These are phyloP conservation scores for Ooceraea biroi DNA, from an alignment of 1,140 invertebrate genomes.

Conservation along the genomic window DNA sequence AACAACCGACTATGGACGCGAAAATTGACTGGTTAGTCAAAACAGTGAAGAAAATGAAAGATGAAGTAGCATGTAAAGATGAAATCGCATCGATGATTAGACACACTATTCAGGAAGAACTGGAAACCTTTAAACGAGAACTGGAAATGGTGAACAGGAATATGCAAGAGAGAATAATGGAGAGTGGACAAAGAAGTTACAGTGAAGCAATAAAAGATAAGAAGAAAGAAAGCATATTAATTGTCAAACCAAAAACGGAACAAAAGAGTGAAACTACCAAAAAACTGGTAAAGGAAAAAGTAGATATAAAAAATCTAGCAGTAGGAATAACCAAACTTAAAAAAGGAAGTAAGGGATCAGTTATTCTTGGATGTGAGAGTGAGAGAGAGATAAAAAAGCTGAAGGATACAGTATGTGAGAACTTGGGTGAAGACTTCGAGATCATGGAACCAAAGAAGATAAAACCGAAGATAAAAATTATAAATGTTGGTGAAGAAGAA, in stretches of 20 bases:
- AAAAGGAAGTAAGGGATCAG: not conserved
- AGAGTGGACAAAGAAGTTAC: not conserved
- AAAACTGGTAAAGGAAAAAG: conserved; percentile 5
- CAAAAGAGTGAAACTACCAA: not conserved
- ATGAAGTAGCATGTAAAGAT: not conserved
- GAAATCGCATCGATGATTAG: not conserved
- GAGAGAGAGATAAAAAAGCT: not conserved
- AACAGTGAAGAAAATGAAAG: not conserved
- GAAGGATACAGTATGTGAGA: no score
- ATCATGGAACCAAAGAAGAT: no score
- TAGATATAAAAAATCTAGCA: not conserved
- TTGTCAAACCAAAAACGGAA: not conserved
- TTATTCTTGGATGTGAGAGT: conserved; percentile 3
- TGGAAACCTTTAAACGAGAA: not conserved
- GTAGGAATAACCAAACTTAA: no score
- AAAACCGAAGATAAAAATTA: no score
- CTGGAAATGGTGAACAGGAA: no score
- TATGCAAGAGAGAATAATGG: not conserved
- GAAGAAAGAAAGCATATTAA: not conserved
- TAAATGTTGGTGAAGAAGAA: no score
- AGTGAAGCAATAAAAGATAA: conserved; percentile 1
- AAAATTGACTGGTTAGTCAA: no score
- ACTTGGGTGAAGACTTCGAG: no score
- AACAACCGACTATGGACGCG: no score
- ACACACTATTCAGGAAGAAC: not conserved